A percentile compares a stretch with the other conserved stretches of the same genome.
Conservation (phyloP, 2,888 invertebrate species). For the Volucella bombylans region DNA sequence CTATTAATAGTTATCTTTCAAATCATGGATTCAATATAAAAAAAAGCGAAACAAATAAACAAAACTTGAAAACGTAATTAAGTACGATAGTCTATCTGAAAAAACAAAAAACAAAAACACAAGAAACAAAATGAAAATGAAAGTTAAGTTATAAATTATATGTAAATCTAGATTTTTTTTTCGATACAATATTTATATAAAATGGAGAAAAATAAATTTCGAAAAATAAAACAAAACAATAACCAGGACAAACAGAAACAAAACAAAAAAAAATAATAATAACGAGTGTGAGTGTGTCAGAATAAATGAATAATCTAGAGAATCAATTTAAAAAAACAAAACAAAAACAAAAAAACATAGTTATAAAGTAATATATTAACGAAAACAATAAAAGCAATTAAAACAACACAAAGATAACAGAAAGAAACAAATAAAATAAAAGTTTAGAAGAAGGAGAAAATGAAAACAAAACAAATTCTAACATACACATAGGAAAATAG, state of each 20-base stretch:
- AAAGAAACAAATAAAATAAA: conserved; percentile 38
- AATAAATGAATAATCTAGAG: conserved; percentile 58
- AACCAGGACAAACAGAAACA: conserved; percentile 43
- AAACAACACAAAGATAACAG: conserved; percentile 41
- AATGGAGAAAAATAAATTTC: conserved; percentile 28
- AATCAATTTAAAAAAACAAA: conserved; percentile 53
- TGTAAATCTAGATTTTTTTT: conserved; percentile 63
- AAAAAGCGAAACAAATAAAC: conserved; percentile 43
- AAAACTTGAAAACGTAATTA: conserved; percentile 58
- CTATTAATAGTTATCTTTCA: conserved; percentile 62
- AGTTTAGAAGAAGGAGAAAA: conserved; percentile 32
- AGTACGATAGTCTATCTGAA: conserved; percentile 64
- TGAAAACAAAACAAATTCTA: conserved; percentile 48
- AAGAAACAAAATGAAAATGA: conserved; percentile 44
- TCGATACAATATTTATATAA: conserved; percentile 53
- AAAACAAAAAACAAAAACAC: too few species aligned
- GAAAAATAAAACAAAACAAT: conserved; percentile 30
- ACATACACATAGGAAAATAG: conserved; percentile 41
- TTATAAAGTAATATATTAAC: conserved; percentile 61
- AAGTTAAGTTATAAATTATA: conserved; percentile 67
- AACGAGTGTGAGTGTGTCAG: conserved; percentile 63
- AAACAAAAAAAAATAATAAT: conserved; percentile 26
- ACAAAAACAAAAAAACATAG: conserved; percentile 52
- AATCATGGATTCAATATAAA: conserved; percentile 57
- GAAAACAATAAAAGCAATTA: conserved; percentile 43